Conservation (phyloP, 92 coral and sea anemone species). For the Epizoanthus ramosus region DNA sequence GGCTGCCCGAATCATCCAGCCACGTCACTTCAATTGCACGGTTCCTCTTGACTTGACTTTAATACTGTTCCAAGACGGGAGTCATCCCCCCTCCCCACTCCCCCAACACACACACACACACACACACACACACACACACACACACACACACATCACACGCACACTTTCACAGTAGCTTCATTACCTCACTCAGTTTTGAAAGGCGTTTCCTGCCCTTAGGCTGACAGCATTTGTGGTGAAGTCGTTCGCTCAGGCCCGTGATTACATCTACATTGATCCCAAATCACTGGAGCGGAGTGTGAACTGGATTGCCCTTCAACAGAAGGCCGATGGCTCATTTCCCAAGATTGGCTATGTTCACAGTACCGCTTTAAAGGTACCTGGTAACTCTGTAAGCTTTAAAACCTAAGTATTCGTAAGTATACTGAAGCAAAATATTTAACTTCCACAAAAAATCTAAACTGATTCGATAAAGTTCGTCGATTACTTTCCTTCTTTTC, state of each 20-base stretch:
- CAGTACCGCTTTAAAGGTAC: conserved; percentile 79
- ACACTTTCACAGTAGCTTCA: background rate
- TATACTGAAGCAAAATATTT: no score
- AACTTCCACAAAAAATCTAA: no score
- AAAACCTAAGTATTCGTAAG: background rate
- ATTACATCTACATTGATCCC: conserved; percentile 72
- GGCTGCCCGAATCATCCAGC: no score
- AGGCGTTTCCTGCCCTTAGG: conserved; percentile 48
- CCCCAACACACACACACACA: no score
- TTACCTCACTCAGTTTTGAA: background rate
- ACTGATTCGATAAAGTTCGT: no score
- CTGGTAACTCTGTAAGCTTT: background rate
- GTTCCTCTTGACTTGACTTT: no score
- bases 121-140: no score
- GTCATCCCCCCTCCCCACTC: no score
- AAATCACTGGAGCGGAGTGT: conserved; percentile 52
- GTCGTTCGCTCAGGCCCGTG: conserved; percentile 81
- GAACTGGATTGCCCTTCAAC: conserved; percentile 57
- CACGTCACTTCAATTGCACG: no score
- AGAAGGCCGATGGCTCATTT: conserved; percentile 72
- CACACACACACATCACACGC: no score
- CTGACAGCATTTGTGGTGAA: conserved; percentile 91
- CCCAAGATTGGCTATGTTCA: conserved; percentile 67
- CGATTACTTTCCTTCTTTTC: no score
- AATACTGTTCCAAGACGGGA: no score